Conservation (phyloP, 1,140 invertebrate genomes). For the Cardiocondyla obscurior region DNA sequence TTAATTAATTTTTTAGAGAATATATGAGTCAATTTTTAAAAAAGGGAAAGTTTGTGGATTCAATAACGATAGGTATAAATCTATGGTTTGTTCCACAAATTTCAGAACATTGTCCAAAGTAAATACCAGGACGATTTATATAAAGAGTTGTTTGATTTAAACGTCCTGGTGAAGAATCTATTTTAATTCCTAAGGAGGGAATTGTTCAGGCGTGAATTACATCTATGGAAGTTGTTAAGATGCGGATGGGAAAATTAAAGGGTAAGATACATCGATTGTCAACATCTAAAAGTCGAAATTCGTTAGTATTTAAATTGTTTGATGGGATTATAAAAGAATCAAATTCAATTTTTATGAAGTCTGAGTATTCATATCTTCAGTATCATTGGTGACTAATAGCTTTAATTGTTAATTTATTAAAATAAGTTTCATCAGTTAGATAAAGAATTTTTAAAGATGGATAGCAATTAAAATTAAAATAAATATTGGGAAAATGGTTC, state of each 20-base stretch:
- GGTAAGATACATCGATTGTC: conserved; percentile 87
- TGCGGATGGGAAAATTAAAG: conserved; percentile 84
- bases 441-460: conserved; percentile 86
- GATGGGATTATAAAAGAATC: conserved; percentile 82
- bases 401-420: conserved; percentile 70
- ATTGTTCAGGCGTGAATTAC: conserved; percentile 89
- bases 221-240: conserved; percentile 85
- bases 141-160: conserved; percentile 87
- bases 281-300: conserved; percentile 87
- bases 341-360: conserved; percentile 85
- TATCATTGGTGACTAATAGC: conserved; percentile 86
- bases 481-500: conserved; percentile 83
- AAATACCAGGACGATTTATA: conserved; percentile 85
- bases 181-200: conserved; percentile 86
- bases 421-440: conserved; percentile 86
- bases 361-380: conserved; percentile 88
- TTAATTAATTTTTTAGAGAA: too few species aligned
- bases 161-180: conserved; percentile 88
- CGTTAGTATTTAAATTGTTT: conserved; percentile 81
- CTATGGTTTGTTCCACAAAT: conserved; percentile 91
- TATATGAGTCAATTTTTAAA: conserved; percentile 85
- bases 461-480: conserved; percentile 86
- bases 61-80: conserved; percentile 90
- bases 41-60: conserved; percentile 83
- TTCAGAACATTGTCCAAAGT: conserved; percentile 91